phyloP scores from a whole-genome alignment of 2,113 vertebrate genomes.

The Dicaeum eximium region DNA sequence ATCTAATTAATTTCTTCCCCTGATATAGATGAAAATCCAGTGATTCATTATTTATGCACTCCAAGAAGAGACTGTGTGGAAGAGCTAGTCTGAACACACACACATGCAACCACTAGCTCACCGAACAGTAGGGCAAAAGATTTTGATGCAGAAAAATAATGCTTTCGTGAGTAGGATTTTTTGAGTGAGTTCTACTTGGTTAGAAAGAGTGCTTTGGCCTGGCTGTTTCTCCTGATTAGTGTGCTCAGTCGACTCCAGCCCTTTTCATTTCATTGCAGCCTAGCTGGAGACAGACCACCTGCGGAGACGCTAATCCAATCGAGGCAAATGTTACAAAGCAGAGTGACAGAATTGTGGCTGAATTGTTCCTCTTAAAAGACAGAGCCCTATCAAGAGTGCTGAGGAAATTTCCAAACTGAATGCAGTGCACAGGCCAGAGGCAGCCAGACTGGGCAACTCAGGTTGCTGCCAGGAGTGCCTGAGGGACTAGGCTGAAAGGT shows the following conservation, averaged over 20 bases:
- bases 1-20: background rate
- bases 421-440: background rate
- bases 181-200: background rate
- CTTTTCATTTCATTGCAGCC: background rate
- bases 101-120: background rate
- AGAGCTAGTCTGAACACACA: background rate
- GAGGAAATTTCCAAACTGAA: background rate
- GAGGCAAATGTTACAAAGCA: background rate
- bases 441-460: background rate
- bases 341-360: background rate
- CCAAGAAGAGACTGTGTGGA: background rate
- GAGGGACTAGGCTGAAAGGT: background rate
- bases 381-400: background rate
- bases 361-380: background rate
- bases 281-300: background rate
- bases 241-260: background rate
- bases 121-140: background rate
- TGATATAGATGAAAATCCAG: background rate
- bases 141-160: background rate
- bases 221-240: background rate
- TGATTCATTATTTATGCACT: background rate
- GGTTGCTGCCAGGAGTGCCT: background rate
- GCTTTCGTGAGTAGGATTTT: background rate
- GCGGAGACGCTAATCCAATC: background rate
- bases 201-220: background rate